Conservation (phyloP, 1,140 invertebrate species). For the Achroia grisella region DNA sequence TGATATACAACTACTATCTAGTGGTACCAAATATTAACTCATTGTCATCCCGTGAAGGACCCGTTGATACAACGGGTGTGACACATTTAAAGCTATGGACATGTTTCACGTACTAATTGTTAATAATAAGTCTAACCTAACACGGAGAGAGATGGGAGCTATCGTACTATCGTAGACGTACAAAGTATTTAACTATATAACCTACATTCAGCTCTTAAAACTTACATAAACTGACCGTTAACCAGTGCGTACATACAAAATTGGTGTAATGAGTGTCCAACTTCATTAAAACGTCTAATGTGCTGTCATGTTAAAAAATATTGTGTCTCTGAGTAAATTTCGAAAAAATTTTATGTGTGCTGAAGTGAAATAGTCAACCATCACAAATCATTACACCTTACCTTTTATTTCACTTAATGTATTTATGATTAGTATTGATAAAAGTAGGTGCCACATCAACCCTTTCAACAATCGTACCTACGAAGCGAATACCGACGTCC, state of each 20-base stretch:
- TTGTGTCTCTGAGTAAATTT: constrained; percentile 45
- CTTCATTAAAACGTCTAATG: constrained; percentile 54
- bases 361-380: constrained; percentile 55
- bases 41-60: constrained; percentile 53
- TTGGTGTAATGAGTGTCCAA: constrained; percentile 62
- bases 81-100: constrained; percentile 72
- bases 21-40: constrained; percentile 56
- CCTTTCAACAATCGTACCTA: constrained; percentile 37
- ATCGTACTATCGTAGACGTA: constrained; percentile 60
- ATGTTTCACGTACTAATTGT: constrained; percentile 65
- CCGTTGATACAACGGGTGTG: constrained; percentile 70
- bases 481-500: constrained; percentile 47
- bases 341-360: constrained; percentile 60
- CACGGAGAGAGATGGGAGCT: constrained; percentile 63
- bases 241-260: constrained; percentile 64
- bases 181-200: constrained; percentile 58
- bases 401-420: constrained; percentile 21
- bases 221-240: constrained; percentile 54
- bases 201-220: constrained; percentile 56
- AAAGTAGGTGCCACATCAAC: constrained; percentile 36
- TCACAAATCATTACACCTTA: constrained; percentile 44
- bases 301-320: constrained; percentile 58
- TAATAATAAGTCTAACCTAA: constrained; percentile 61
- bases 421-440: constrained; percentile 29
- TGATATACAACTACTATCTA: constrained; percentile 66